Percentiles rank a stretch among this genome's conserved stretches.
Evolutionary conservation across 64 coral and sea anemone genomes (phyloP).

Genomic region (Pachyseris speciosa): DNA sequence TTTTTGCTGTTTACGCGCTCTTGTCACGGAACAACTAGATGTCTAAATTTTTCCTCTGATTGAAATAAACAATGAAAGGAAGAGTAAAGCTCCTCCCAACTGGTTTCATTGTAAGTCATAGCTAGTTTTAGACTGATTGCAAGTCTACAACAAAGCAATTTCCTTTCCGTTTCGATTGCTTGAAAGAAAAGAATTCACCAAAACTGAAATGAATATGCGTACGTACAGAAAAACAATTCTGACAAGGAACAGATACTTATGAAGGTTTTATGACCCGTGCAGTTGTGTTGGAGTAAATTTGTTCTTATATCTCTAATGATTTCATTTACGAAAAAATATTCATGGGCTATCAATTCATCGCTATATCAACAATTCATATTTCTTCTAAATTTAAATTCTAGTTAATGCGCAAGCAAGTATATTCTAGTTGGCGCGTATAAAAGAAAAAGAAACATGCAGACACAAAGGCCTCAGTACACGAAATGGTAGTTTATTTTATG

Average conservation of each 20-base stretch:
- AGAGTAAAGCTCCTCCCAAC: too few species aligned
- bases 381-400: neutral
- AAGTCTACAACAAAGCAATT: neutral
- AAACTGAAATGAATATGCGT: too few species aligned
- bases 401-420: neutral
- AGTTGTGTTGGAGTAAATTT: neutral
- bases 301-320: neutral
- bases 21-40: neutral
- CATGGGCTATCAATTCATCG: neutral
- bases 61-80: too few species aligned
- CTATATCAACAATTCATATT: constrained; percentile 16
- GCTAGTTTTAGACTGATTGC: too few species aligned
- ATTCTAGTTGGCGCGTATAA: neutral
- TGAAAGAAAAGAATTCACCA: too few species aligned
- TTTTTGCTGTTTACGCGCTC: neutral
- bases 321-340: neutral
- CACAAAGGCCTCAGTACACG: neutral
- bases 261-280: too few species aligned
- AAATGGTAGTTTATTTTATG: neutral
- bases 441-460: neutral
- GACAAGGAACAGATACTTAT: too few species aligned
- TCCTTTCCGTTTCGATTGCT: neutral
- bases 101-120: too few species aligned
- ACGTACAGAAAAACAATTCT: too few species aligned
- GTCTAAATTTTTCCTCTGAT: too few species aligned